phyloP scores from a whole-genome alignment of 2,797 vertebrate genomes.

The Premnoplex brunnescens region DNA sequence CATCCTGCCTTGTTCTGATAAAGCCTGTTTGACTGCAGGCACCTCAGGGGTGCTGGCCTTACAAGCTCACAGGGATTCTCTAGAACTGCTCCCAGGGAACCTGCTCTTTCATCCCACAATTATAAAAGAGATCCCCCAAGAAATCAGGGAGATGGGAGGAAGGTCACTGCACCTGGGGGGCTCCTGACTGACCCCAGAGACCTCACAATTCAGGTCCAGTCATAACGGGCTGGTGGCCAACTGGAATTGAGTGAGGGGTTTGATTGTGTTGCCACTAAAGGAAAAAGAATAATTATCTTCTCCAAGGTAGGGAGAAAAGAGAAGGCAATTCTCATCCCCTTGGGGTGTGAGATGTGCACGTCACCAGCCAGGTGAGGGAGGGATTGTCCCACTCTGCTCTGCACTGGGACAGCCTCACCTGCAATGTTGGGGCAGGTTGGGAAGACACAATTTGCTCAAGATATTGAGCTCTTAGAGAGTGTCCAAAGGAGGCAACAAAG shows the following conservation, averaged over 20 bases:
- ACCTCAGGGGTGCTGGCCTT: not conserved
- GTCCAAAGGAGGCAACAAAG: too few species aligned
- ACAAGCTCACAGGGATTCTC: not conserved
- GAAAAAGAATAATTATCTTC: not conserved
- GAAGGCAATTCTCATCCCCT: not conserved
- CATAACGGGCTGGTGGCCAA: accelerated
- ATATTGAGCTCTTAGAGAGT: too few species aligned
- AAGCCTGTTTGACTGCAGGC: not conserved
- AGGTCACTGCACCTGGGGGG: not conserved
- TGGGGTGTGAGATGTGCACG: not conserved
- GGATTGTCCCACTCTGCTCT: not conserved
- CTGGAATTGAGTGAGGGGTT: not conserved
- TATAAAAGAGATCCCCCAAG: not conserved
- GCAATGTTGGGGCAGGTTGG: not conserved
- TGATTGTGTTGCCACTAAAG: accelerated
- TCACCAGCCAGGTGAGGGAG: not conserved
- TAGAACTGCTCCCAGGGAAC: not conserved
- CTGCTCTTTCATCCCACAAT: not conserved
- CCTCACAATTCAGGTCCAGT: accelerated
- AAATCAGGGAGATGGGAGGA: not conserved
- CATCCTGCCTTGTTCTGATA: not conserved
- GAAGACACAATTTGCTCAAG: too few species aligned
- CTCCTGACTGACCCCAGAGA: not conserved
- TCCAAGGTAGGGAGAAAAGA: not conserved
- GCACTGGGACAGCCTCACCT: not conserved